A percentile compares a stretch with the other conserved stretches of the same genome.
Conservation (phyloP, 2,113 vertebrate genomes). For the Alligator mississippiensis region DNA sequence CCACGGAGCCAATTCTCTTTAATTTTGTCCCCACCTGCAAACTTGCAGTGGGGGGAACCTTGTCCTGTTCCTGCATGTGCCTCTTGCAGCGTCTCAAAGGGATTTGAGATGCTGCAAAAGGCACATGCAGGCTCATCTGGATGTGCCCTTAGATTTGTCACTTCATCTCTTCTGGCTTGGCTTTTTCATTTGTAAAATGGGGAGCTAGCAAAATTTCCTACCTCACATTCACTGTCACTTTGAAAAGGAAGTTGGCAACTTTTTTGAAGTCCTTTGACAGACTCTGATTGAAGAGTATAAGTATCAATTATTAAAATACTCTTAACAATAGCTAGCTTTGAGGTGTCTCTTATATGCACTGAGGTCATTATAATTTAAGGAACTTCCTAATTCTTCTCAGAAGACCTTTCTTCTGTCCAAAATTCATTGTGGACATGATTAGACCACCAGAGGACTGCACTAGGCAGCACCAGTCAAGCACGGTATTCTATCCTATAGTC, state of each 20-base stretch:
- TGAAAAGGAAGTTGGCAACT: background rate
- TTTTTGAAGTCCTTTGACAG: conserved; percentile 12
- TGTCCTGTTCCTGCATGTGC: background rate
- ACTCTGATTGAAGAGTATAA: background rate
- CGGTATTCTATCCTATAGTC: no score
- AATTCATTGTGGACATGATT: background rate
- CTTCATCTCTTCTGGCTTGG: background rate
- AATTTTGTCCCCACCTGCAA: no score
- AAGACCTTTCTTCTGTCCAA: background rate
- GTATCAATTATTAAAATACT: background rate
- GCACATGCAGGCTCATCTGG: accelerated
- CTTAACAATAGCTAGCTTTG: background rate
- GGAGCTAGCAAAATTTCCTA: background rate
- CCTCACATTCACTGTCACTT: background rate
- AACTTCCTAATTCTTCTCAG: background rate
- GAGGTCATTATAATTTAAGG: background rate
- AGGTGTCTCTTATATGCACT: background rate
- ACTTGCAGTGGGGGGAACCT: no score
- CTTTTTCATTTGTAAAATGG: accelerated
- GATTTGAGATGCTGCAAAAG: no score
- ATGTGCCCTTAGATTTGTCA: background rate
- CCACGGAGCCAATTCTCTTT: no score
- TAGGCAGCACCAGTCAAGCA: no score
- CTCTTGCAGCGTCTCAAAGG: background rate
- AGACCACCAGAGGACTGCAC: no score